Evolutionary conservation across 2,797 vertebrate species (phyloP).

Genomic region (Forpus xanthops): DNA sequence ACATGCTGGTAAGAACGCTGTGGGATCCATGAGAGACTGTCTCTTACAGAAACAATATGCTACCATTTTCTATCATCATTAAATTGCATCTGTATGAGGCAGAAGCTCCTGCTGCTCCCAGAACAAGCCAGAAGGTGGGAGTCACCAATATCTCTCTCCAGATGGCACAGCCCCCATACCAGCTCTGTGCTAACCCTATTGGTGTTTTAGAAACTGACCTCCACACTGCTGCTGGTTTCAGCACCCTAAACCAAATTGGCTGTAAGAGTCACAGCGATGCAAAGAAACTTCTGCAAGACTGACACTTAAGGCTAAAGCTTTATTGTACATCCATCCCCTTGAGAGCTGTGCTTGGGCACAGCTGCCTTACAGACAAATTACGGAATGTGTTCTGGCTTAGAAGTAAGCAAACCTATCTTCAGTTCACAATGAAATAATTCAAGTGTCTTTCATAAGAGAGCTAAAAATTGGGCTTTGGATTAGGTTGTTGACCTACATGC

Average conservation of each 20-base stretch:
- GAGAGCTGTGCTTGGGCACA: not conserved
- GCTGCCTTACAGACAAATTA: not conserved
- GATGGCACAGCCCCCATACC: slow-evolving; percentile 50
- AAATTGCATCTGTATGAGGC: slow-evolving; percentile 54
- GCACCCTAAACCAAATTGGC: not conserved
- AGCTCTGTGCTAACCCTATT: slow-evolving; percentile 3
- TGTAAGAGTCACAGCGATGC: not conserved
- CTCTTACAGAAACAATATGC: slow-evolving; percentile 66
- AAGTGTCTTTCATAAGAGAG: not conserved
- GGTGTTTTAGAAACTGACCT: slow-evolving; percentile 36
- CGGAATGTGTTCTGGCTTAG: not conserved
- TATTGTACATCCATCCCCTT: not conserved
- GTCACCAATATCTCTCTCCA: slow-evolving; percentile 30
- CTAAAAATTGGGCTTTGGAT: not conserved
- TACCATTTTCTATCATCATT: slow-evolving; percentile 66
- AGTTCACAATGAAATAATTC: not conserved
- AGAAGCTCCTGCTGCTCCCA: slow-evolving; percentile 55
- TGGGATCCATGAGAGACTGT: slow-evolving; percentile 53
- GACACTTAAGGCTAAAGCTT: not conserved
- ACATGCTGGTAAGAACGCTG: slow-evolving; percentile 40
- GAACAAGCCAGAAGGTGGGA: slow-evolving; percentile 58
- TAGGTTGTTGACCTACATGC: slow-evolving; percentile 23
- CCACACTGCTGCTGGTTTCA: not conserved
- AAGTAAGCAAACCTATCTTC: not conserved
- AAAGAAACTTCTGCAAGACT: not conserved